Conservation (phyloP, 1,140 invertebrate species). For the Leptoteleia sp. region DNA sequence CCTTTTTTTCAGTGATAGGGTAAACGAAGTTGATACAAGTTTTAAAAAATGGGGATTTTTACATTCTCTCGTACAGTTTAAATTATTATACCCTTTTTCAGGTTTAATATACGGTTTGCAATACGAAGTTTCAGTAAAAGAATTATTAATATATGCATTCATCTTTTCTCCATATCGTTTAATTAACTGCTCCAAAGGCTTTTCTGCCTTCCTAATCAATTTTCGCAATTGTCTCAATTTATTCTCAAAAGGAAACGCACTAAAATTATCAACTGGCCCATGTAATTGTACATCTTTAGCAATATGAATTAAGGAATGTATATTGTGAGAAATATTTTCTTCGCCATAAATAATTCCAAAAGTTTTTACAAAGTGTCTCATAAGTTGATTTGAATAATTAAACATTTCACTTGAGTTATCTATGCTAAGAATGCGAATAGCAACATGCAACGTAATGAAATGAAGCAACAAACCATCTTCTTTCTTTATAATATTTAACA, state of each 20-base stretch:
- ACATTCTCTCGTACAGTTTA: no score
- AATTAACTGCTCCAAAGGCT: constrained; percentile 36
- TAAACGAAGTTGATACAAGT: no score
- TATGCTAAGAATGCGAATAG: constrained; percentile 21
- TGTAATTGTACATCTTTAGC: constrained; percentile 39
- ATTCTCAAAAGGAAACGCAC: constrained; percentile 61
- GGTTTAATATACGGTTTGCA: no score
- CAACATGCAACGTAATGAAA: constrained; percentile 57
- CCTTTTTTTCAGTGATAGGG: no score
- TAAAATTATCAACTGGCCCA: constrained; percentile 45
- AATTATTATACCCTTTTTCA: no score
- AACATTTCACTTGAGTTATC: constrained; percentile 3
- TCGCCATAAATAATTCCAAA: constrained; percentile 43
- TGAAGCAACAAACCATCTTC: constrained; percentile 22
- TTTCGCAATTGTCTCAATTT: constrained; percentile 22
- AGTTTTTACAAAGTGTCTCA: constrained; percentile 41
- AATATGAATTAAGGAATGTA: constrained; percentile 61
- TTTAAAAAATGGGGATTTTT: no score
- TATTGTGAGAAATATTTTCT: constrained; percentile 58
- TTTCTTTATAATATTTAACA: constrained; percentile 67
- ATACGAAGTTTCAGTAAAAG: no score
- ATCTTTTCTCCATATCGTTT: constrained; percentile 32
- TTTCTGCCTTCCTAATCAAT: constrained; percentile 36
- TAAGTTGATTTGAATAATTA: constrained; percentile 40
- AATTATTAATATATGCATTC: no score